Conservation (phyloP, 2,113 vertebrate species). For the Ictalurus furcatus region DNA sequence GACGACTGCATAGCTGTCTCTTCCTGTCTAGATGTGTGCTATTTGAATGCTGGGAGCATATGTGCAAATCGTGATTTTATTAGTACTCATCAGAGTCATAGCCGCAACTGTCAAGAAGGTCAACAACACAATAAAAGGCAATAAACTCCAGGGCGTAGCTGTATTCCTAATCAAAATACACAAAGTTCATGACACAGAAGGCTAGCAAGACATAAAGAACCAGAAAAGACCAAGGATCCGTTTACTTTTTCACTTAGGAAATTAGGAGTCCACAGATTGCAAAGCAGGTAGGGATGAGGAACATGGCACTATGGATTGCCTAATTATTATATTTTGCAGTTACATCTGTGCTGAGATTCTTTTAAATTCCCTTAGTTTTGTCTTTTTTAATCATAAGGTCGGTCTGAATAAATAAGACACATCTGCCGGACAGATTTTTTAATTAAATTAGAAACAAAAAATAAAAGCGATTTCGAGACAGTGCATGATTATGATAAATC, state of each 20-base stretch:
- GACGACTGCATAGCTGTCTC: background rate
- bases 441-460: background rate
- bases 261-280: background rate
- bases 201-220: background rate
- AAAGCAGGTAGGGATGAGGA: background rate
- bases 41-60: background rate
- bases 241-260: background rate
- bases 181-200: background rate
- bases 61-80: background rate
- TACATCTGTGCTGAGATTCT: constrained; percentile 8
- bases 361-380: constrained; percentile 24
- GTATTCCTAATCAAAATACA: background rate
- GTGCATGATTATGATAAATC: background rate
- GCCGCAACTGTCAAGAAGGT: background rate
- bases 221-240: background rate
- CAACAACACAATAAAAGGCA: constrained; percentile 3
- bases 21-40: background rate
- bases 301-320: background rate
- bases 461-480: background rate
- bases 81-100: background rate
- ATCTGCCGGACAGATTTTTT: background rate
- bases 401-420: constrained; percentile 17
- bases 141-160: background rate
- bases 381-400: constrained; percentile 27
- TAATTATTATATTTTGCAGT: constrained; percentile 26